phyloP scores from a whole-genome alignment of 2,113 vertebrate genomes.

The Burhinus oedicnemus region DNA sequence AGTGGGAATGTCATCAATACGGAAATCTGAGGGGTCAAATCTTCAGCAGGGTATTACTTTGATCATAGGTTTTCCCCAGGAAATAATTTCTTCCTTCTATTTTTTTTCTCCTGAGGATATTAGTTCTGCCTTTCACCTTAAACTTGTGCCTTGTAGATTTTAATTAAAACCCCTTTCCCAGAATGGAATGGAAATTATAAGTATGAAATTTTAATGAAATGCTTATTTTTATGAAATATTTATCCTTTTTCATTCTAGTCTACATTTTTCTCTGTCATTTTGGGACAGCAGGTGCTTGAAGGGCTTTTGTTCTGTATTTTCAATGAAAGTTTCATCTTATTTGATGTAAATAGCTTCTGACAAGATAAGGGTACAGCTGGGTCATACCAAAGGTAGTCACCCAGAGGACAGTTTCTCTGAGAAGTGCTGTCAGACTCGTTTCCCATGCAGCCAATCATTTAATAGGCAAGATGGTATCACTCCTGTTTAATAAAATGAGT shows the following conservation, averaged over 20 bases:
- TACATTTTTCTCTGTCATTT: conserved; percentile 29
- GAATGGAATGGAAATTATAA: conserved; percentile 16
- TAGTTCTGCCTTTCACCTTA: conserved; percentile 25
- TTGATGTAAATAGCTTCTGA: conserved; percentile 48
- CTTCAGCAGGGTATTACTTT: not conserved
- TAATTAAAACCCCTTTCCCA: conserved; percentile 38
- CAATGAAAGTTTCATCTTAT: conserved; percentile 11
- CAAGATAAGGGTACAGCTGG: not conserved
- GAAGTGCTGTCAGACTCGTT: conserved; percentile 5
- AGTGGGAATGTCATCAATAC: not conserved
- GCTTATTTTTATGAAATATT: conserved; percentile 61
- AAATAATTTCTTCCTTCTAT: not conserved
- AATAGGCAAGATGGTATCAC: not conserved
- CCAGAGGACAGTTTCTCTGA: conserved; percentile 14
- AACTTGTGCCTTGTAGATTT: not conserved
- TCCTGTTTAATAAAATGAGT: conserved; percentile 8
- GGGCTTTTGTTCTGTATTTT: conserved; percentile 32
- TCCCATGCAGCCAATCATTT: not conserved
- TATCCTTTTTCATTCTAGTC: conserved; percentile 19
- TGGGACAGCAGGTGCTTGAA: conserved; percentile 22
- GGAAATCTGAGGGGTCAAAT: not conserved
- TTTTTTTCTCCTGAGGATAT: not conserved
- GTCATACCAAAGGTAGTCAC: conserved; percentile 46
- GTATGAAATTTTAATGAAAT: conserved; percentile 50
- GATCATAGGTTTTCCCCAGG: not conserved